phyloP scores from a whole-genome alignment of 1,140 invertebrate genomes.

The Archivesica marissinica region DNA sequence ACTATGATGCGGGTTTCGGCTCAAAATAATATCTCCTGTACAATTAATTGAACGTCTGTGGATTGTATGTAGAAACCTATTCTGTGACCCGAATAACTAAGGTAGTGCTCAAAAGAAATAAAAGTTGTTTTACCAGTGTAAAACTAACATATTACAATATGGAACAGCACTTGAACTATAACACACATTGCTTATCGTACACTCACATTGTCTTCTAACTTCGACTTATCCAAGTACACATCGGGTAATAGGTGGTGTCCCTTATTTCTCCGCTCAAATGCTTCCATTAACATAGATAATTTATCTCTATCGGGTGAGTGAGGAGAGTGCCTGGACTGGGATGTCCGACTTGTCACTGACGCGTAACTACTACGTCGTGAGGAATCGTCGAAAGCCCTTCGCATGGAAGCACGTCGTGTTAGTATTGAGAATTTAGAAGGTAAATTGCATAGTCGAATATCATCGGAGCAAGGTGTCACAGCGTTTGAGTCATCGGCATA shows the following conservation, averaged over 20 bases:
- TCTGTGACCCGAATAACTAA: too few species aligned
- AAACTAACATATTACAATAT: too few species aligned
- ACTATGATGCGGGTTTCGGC: too few species aligned
- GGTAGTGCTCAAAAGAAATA: too few species aligned
- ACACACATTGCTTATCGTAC: too few species aligned
- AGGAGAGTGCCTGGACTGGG: conserved; percentile 67
- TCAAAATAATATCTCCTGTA: too few species aligned
- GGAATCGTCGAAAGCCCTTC: conserved; percentile 63
- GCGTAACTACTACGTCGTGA: conserved; percentile 78
- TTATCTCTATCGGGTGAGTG: conserved; percentile 54
- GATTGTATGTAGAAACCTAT: too few species aligned
- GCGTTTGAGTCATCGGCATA: conserved; percentile 99
- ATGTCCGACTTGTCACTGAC: conserved; percentile 76
- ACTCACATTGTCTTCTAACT: conserved; percentile 81
- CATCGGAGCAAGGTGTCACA: conserved; percentile 98
- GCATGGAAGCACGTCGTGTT: conserved; percentile 67
- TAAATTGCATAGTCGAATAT: conserved; percentile 84
- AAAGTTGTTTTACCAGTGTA: too few species aligned
- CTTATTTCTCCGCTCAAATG: conserved; percentile 64
- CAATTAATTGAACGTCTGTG: too few species aligned
- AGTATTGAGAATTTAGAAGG: conserved; percentile 75
- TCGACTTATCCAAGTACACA: conserved; percentile 79
- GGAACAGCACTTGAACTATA: too few species aligned
- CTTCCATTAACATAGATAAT: conserved; percentile 43
- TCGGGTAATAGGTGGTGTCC: conserved; percentile 74